Conservation (phyloP, 2,113 vertebrate species). For the Sialia sialis region DNA sequence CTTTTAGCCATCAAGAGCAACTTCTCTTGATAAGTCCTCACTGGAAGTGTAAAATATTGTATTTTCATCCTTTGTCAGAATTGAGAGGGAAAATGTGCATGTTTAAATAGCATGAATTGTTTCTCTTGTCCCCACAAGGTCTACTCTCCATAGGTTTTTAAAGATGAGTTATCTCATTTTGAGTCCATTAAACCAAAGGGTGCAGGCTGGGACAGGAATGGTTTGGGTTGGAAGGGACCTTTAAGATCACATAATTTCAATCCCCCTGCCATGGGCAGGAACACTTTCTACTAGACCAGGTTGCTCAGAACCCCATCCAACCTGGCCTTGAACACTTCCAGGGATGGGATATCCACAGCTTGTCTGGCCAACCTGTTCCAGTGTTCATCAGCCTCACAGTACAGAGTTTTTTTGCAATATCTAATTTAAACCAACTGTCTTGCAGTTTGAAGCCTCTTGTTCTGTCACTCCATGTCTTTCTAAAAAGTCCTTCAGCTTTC, state of each 20-base stretch:
- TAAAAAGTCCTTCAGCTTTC: neutral
- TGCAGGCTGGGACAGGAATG: neutral
- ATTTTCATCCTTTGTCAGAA: neutral
- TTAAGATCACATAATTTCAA: neutral
- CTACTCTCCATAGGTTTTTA: neutral
- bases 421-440: neutral
- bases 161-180: neutral
- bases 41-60: neutral
- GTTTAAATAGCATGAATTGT: neutral
- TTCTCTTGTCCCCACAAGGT: neutral
- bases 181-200: neutral
- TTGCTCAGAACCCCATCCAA: neutral
- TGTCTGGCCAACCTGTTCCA: neutral
- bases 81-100: neutral
- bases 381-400: neutral
- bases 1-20: neutral
- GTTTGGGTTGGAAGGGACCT: neutral
- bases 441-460: neutral
- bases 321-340: neutral
- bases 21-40: neutral
- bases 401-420: neutral
- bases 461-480: neutral
- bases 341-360: neutral
- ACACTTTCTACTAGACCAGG: neutral
- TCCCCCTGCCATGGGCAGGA: neutral